phyloP scores from a whole-genome alignment of 2,797 vertebrate genomes.

The Melopsittacus undulatus region DNA sequence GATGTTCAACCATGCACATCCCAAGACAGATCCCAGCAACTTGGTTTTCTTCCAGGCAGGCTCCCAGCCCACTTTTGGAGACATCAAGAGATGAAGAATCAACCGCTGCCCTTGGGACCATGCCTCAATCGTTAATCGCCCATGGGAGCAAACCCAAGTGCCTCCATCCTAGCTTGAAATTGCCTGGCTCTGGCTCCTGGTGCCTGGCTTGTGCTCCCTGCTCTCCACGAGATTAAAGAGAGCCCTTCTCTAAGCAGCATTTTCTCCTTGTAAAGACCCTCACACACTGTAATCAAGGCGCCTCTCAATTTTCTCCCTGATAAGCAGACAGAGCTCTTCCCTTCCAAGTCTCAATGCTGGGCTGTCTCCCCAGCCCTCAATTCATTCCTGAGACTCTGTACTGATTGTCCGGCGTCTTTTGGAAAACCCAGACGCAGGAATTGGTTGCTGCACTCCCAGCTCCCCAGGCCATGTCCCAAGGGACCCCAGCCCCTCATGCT shows the following conservation, averaged over 20 bases:
- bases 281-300: background rate
- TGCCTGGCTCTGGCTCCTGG: background rate
- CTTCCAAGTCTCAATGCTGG: background rate
- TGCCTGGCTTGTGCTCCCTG: background rate
- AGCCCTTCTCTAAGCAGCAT: slow-evolving; percentile 2
- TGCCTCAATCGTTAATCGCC: background rate
- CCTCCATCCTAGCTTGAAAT: background rate
- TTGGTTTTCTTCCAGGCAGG: background rate
- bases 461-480: rapidly evolving
- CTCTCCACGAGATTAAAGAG: slow-evolving; percentile 28
- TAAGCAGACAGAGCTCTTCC: slow-evolving; percentile 19
- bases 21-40: background rate
- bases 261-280: slow-evolving; percentile 53
- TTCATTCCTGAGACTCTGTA: background rate
- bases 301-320: slow-evolving; percentile 49
- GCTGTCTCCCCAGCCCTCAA: slow-evolving; percentile 7
- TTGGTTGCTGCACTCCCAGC: rapidly evolving
- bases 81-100: slow-evolving; percentile 27
- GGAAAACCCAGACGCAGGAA: background rate
- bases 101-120: background rate
- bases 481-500: background rate
- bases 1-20: background rate
- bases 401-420: background rate
- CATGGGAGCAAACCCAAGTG: background rate
- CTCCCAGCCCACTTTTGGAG: background rate